A percentile compares a stretch with the other conserved stretches of the same genome.
phyloP scores from a whole-genome alignment of 2,113 vertebrate genomes.

The Caracal caracal region DNA sequence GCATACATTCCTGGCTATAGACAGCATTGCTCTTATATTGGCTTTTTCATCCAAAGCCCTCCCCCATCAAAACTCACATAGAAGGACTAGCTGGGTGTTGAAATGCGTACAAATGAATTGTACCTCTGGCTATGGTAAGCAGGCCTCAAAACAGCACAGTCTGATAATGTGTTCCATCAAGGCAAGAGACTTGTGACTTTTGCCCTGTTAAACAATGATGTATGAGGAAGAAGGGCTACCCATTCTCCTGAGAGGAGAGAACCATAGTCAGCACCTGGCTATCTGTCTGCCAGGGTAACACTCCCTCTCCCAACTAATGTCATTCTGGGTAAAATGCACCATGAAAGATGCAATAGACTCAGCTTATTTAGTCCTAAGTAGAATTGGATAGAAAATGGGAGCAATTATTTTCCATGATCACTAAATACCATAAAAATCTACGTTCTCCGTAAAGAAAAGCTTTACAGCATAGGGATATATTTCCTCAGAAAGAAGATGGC shows the following conservation, averaged over 20 bases:
- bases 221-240: neutral
- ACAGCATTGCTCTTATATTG: neutral
- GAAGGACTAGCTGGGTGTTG: neutral
- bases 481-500: conserved; percentile 42
- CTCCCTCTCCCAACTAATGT: neutral
- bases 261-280: neutral
- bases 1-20: neutral
- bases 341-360: neutral
- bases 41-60: conserved; percentile 3
- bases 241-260: neutral
- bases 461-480: neutral
- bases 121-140: neutral
- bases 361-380: conserved; percentile 8
- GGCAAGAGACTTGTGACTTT: neutral
- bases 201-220: neutral
- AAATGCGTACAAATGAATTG: neutral
- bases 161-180: neutral
- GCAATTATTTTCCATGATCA: conserved; percentile 34
- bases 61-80: neutral
- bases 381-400: neutral
- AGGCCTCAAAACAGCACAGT: neutral
- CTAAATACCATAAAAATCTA: conserved; percentile 23
- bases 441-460: neutral
- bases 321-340: conserved; percentile 18
- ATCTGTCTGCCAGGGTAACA: neutral